Evolutionary conservation across 2,113 vertebrate genomes (phyloP), one percentile per base, ranked within the genome.

Genomic region (Mus pahari): DNA sequence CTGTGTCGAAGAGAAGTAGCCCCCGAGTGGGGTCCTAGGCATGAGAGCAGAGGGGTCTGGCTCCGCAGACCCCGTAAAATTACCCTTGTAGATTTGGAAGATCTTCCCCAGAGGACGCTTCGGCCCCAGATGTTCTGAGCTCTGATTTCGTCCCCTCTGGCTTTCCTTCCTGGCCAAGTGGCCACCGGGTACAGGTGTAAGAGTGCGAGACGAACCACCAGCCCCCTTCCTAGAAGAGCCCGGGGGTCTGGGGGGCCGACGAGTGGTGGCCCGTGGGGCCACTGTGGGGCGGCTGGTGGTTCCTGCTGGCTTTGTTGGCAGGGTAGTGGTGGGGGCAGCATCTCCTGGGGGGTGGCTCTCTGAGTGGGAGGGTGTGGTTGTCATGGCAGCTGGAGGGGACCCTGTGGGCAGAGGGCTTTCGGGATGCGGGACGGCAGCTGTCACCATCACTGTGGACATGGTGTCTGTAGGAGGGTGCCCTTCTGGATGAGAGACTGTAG

Each of bases 81-180:
- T 98, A 97, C 98, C 97, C 96, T 98, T 98, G 98, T 98, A 98
- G 97, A 97, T 98, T 96, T 97, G 98, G 89, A 98, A 98, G 86
- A 96, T 94, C 89, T 98, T 98, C 75, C 97, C 98, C 91, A 98
- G 97, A 64, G 97, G 97, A 70, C 96, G 97, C 94, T 98, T 98
- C 94, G 98, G 98, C 96, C 98, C 98, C n/a, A 95, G 97, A 87
- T 98, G 93, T n/a, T 97, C 96, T 97, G 98, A 96, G 83, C 97
- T 98, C 96, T 98, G 98, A 62, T 98, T 98, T 86, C 98, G 97
- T 0, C 97, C 97, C 1, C 98, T 93, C 1, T 98, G 96, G 0
- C 96, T 94, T 89, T 98, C 98, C 96, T 98, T 98, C 96, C 98
- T 97, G 7, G 97, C 39, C 0, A 95, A 50, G 28, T 90, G 94